Percentiles rank a stretch among this genome's conserved stretches.
phyloP scores from a whole-genome alignment of 1,140 invertebrate genomes.

The Halesus radiatus region DNA sequence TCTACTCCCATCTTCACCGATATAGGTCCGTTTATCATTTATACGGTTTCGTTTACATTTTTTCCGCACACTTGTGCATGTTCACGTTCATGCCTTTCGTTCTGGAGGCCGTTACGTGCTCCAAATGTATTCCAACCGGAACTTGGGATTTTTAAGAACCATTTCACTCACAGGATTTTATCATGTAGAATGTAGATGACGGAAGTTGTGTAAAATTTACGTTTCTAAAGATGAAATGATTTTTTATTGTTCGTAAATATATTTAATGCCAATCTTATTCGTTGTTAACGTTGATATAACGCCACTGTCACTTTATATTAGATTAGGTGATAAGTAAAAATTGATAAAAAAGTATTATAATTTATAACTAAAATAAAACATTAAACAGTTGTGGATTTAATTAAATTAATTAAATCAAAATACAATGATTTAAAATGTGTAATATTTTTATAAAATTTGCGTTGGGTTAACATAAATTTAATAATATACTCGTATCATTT shows the following conservation, averaged over 20 bases:
- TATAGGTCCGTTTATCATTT: slow-evolving; percentile 16
- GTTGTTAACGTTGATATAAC: neutral
- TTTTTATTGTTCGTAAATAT: neutral
- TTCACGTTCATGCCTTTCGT: neutral
- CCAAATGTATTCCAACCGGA: neutral
- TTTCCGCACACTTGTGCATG: neutral
- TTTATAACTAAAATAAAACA: too few relatives aligned
- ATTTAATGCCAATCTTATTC: neutral
- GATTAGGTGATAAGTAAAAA: too few relatives aligned
- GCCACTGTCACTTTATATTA: neutral
- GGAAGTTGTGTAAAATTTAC: neutral
- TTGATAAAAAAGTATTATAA: too few relatives aligned
- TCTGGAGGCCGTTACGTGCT: neutral
- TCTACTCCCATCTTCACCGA: neutral
- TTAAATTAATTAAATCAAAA: too few relatives aligned
- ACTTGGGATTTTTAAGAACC: neutral
- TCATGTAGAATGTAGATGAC: too few relatives aligned
- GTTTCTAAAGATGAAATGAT: neutral
- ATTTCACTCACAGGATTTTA: neutral
- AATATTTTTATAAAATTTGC: too few relatives aligned
- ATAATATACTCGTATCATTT: too few relatives aligned
- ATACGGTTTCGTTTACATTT: neutral
- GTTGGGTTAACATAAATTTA: too few relatives aligned
- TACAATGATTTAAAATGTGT: too few relatives aligned
- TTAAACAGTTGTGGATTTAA: too few relatives aligned